Conservation (phyloP, 1,140 invertebrate species). For the Drosophila punjabiensis region DNA sequence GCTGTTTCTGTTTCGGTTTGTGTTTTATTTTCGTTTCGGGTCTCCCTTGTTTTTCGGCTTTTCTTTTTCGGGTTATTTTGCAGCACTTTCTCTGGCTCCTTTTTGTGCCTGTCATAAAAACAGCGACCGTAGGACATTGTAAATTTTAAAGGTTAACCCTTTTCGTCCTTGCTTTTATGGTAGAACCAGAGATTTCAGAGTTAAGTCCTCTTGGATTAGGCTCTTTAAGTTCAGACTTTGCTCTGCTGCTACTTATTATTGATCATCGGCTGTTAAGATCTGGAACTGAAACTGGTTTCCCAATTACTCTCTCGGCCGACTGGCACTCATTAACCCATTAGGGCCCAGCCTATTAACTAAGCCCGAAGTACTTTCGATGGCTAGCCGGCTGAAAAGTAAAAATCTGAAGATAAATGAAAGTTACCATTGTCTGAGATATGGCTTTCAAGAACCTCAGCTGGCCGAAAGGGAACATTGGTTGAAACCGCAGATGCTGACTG, state of each 20-base stretch:
- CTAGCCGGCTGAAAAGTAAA: conserved; percentile 57
- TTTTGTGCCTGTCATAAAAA: conserved; percentile 40
- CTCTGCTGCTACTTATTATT: conserved; percentile 22
- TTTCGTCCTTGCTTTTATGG: conserved; percentile 30
- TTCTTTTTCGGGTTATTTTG: conserved; percentile 34
- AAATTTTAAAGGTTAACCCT: conserved; percentile 49
- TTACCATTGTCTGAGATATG: conserved; percentile 63
- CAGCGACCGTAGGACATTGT: conserved; percentile 44
- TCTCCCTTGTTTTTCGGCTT: conserved; percentile 23
- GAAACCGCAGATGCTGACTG: conserved; percentile 55
- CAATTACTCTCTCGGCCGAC: conserved; percentile 29
- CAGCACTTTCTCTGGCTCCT: conserved; percentile 1
- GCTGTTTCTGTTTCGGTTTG: conserved; percentile 48
- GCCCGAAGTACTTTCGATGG: conserved; percentile 65
- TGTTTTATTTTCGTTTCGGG: conserved; percentile 50
- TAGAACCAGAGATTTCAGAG: conserved; percentile 26
- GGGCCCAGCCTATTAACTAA: conserved; percentile 38
- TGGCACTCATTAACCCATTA: conserved; percentile 52
- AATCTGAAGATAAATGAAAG: conserved; percentile 73
- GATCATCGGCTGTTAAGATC: conserved; percentile 30
- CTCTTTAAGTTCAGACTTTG: conserved; percentile 4
- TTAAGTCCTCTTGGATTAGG: conserved; percentile 37
- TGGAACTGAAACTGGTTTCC: conserved; percentile 39
- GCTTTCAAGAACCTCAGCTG: conserved; percentile 32
- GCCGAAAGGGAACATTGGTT: conserved; percentile 38